Percentiles rank a stretch among this genome's conserved stretches.
Evolutionary conservation across 2,797 vertebrate genomes (phyloP).

Genomic region (Poliocrania exsul): DNA sequence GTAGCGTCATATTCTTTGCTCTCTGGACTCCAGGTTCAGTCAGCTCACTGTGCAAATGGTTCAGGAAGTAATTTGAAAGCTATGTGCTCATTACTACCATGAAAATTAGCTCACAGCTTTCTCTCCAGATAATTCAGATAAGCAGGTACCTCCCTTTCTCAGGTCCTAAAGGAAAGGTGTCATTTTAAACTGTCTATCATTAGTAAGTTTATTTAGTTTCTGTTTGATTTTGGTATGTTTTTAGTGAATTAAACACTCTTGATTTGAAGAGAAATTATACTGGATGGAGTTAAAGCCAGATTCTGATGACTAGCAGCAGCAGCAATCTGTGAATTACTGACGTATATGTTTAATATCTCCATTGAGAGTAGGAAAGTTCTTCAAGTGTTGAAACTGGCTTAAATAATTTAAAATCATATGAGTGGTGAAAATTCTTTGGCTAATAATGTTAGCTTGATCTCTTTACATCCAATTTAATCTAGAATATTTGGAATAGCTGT

Average conservation of each 20-base stretch:
- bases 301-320: slow-evolving; percentile 40
- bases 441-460: slow-evolving; percentile 32
- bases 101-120: neutral
- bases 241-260: slow-evolving; percentile 7
- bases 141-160: neutral
- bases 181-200: neutral
- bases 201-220: neutral
- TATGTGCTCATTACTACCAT: neutral
- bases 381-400: slow-evolving; percentile 61
- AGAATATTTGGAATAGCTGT: slow-evolving; percentile 27
- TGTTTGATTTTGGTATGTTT: neutral
- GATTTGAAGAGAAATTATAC: slow-evolving; percentile 28
- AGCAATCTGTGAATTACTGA: slow-evolving; percentile 49
- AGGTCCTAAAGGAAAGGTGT: neutral
- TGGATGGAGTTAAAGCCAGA: slow-evolving; percentile 29
- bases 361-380: slow-evolving; percentile 40
- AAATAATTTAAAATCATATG: slow-evolving; percentile 54
- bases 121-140: neutral
- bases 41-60: neutral
- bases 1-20: neutral
- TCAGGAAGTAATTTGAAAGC: slow-evolving; percentile 2
- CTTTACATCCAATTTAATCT: slow-evolving; percentile 32
- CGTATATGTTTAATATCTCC: neutral
- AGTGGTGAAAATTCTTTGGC: slow-evolving; percentile 60
- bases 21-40: neutral